These are phyloP conservation scores for Champsocephalus esox DNA, from an alignment of 2,797 vertebrate species.

Conservation along the genomic window DNA sequence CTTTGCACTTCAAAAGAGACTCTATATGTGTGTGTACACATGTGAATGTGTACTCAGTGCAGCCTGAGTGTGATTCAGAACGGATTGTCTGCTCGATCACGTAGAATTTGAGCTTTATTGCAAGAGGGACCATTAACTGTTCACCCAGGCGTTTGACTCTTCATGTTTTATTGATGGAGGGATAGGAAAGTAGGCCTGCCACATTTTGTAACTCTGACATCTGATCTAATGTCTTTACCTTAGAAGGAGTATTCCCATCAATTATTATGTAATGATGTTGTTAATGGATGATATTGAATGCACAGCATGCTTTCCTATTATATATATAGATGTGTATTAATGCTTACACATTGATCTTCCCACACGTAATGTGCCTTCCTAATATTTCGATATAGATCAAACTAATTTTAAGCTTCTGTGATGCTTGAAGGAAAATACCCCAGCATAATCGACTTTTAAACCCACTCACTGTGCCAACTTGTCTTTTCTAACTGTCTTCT, in stretches of 20 bases:
- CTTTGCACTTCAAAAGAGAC: slow-evolving; percentile 55
- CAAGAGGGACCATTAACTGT: slow-evolving; percentile 68
- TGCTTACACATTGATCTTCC: slow-evolving; percentile 5
- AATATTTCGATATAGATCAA: not conserved
- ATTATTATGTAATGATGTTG: slow-evolving; percentile 17
- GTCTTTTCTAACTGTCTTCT: not conserved
- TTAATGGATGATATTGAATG: slow-evolving; percentile 8
- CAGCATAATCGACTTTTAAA: slow-evolving; percentile 1
- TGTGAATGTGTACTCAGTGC: slow-evolving; percentile 32
- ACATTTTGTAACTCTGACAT: slow-evolving; percentile 44
- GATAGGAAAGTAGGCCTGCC: slow-evolving; percentile 25
- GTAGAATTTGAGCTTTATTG: slow-evolving; percentile 59
- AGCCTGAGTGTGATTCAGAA: slow-evolving; percentile 54
- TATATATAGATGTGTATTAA: slow-evolving; percentile 17
- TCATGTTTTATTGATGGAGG: slow-evolving; percentile 59
- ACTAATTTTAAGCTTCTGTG: not conserved
- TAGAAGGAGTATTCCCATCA: slow-evolving; percentile 31
- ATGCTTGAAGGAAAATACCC: not conserved
- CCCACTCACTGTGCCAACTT: slow-evolving; percentile 1
- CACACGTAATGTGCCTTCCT: not conserved
- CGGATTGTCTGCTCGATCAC: slow-evolving; percentile 65
- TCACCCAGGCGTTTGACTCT: slow-evolving; percentile 58
- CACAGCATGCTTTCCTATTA: slow-evolving; percentile 14
- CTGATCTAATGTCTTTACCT: slow-evolving; percentile 48
- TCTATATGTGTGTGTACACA: not conserved